Evolutionary conservation across 2,888 invertebrate genomes (phyloP), one percentile per base, ranked within the genome.

Genomic region (Digitonthophagus gazella): DNA sequence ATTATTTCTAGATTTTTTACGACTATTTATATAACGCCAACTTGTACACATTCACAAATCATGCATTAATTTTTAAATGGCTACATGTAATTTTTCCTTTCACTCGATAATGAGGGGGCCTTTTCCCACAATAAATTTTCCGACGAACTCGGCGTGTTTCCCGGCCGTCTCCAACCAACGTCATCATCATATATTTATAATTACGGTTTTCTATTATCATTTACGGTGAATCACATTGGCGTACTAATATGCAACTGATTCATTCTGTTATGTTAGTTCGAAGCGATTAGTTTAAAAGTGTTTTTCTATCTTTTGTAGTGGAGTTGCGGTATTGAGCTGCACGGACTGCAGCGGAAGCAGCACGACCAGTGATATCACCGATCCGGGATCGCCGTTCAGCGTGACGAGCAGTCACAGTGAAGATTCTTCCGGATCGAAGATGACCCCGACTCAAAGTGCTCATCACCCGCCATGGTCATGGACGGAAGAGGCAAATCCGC

Each of bases 331-430:
- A 80, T 84, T 91, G 81, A 91, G 92, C 84, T 90, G 91, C 79
- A 88, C 90, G 71, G 92, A 92, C 77, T 91, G 89, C 82, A 86
- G 86, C 78, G 85, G 85, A 70, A 86, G 85, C 77, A 85, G 84
- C 75, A 83, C 82, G 74, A 86, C 82, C 77, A 93, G 93, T 84
- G 94, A 93, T 85, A 92, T 93, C 83, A 93, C 93, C 76, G 93
- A 93, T 83, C 93, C 93, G 68, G 91, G 92, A 74, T 93, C 93
- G 70, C 94, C 94, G 76, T 92, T 90, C 84, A 93, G 91, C 83
- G 90, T 91, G 75, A 85, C 86, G 78, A 86, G 88, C 74, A 80
- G 80, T 76, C 82, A 83, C 75, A 82, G 82, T 61, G 84, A 83
- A 75, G 82, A 81, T 72, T 81, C 83, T 64, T 80, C 79, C 61